A percentile compares a stretch with the other conserved stretches of the same genome.
phyloP scores from a whole-genome alignment of 1,140 invertebrate genomes.

The Drosophila miranda region DNA sequence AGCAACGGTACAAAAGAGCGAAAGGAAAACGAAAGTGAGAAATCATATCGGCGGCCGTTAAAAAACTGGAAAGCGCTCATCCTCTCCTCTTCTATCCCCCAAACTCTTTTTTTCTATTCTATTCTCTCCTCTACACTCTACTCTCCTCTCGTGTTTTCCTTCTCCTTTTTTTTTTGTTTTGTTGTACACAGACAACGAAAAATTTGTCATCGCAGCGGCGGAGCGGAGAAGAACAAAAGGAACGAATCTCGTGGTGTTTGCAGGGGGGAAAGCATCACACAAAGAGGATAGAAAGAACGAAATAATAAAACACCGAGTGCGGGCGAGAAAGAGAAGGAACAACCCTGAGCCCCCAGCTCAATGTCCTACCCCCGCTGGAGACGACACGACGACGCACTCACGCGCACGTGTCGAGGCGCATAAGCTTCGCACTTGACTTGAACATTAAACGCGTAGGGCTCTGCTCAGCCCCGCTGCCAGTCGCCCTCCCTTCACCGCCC shows the following conservation, averaged over 20 bases:
- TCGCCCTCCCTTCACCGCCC: background rate
- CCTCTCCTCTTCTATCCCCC: no score
- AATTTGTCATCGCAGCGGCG: constrained; percentile 64
- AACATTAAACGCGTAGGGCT: constrained; percentile 67
- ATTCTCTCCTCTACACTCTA: no score
- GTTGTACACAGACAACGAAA: constrained; percentile 52
- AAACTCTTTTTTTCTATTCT: no score
- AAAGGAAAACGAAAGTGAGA: constrained; percentile 15
- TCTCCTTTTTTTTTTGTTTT: constrained; percentile 29
- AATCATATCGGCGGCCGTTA: constrained; percentile 16
- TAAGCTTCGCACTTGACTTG: constrained; percentile 74
- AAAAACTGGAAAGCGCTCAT: constrained; percentile 41
- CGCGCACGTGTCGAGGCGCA: constrained; percentile 57
- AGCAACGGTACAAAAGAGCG: no score
- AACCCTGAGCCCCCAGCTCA: constrained; percentile 1
- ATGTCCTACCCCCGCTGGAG: constrained; percentile 5
- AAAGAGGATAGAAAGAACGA: constrained; percentile 5
- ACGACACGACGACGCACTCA: constrained; percentile 40
- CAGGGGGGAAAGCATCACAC: constrained; percentile 34
- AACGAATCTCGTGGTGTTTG: constrained; percentile 13
- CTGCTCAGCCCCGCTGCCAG: background rate
- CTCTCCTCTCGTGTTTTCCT: constrained; percentile 8
- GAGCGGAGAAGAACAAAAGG: constrained; percentile 65
- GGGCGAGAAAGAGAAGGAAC: constrained; percentile 8
- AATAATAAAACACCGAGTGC: constrained; percentile 7